phyloP scores from a whole-genome alignment of 2,113 vertebrate species.

The Ivindomyrus marchei region DNA sequence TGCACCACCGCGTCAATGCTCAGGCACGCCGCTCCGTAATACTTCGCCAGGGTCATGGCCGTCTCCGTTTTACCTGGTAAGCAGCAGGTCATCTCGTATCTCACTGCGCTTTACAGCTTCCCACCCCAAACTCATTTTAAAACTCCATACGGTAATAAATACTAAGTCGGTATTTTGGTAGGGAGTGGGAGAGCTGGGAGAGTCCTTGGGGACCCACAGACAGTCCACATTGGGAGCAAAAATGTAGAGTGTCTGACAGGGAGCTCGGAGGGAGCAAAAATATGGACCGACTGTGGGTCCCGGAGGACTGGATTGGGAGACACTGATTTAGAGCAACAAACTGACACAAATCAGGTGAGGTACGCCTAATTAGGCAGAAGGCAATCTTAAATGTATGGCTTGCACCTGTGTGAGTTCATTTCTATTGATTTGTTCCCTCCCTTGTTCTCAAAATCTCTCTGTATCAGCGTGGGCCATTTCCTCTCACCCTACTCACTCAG shows the following conservation, averaged over 20 bases:
- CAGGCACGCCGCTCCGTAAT: constrained; percentile 61
- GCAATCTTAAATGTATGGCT: neutral
- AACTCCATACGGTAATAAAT: neutral
- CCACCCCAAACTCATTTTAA: neutral
- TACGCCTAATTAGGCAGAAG: neutral
- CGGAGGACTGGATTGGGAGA: neutral
- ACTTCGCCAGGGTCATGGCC: constrained; percentile 53
- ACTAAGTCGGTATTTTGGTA: neutral
- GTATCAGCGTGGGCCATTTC: neutral
- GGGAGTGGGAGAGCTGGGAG: neutral
- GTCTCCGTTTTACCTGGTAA: constrained; percentile 60
- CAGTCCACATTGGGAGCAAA: no score
- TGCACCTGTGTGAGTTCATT: neutral
- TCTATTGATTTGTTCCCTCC: neutral
- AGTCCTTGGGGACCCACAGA: neutral
- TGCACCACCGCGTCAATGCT: constrained; percentile 64
- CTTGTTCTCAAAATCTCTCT: neutral
- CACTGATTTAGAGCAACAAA: neutral
- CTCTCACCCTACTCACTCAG: neutral
- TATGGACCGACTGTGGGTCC: no score
- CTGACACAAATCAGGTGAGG: neutral
- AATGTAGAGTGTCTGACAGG: no score
- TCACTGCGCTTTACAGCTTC: neutral
- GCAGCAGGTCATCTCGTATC: neutral
- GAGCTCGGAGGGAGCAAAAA: no score